A percentile compares a stretch with the other conserved stretches of the same genome.
These are phyloP conservation scores for Octomys mimax DNA, from an alignment of 2,797 vertebrate genomes.

Conservation along the genomic window DNA sequence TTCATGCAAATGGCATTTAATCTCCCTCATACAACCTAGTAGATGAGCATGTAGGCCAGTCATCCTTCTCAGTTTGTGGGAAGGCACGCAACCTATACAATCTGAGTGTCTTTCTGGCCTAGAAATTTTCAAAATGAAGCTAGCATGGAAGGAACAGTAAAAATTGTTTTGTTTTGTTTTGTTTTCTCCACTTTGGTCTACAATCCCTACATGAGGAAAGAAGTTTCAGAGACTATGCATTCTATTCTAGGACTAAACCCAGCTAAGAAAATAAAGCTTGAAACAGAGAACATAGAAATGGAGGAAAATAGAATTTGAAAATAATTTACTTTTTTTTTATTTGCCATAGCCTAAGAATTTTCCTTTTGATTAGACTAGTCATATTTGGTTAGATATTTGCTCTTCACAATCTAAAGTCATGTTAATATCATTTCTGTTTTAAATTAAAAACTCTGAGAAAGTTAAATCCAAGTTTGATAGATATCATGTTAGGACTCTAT, in stretches of 20 bases:
- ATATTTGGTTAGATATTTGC: background rate
- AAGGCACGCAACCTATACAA: background rate
- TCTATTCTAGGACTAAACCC: background rate
- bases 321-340: background rate
- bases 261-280: slow-evolving; percentile 20
- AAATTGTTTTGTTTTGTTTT: background rate
- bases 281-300: background rate
- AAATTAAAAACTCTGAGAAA: background rate
- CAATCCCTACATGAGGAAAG: background rate
- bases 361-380: background rate
- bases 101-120: background rate
- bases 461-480: background rate
- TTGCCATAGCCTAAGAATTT: background rate
- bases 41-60: background rate
- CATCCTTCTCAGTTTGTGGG: no score
- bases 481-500: background rate
- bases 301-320: background rate
- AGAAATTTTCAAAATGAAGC: background rate
- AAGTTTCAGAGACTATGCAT: background rate
- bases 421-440: background rate
- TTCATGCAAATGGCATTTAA: background rate
- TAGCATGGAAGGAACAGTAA: background rate
- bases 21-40: background rate
- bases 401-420: background rate
- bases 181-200: background rate